These are phyloP conservation scores for Glaucopsyche alexis DNA, from an alignment of 2,888 invertebrate species.

Conservation along the genomic window DNA sequence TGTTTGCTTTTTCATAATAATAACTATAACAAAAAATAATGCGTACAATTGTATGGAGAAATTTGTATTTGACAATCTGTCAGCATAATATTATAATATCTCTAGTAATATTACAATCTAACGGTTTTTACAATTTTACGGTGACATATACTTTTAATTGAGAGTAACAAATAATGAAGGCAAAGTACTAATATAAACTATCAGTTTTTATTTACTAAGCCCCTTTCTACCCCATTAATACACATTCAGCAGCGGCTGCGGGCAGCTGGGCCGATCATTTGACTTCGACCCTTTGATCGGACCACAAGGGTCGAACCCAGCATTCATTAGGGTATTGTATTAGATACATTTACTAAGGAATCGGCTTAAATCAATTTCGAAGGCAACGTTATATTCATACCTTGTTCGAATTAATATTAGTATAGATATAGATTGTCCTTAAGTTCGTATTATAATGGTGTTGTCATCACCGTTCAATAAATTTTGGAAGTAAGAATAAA, in stretches of 20 bases:
- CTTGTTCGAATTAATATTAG: no score
- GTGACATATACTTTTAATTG: not conserved
- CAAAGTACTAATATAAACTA: not conserved
- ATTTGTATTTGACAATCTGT: no score
- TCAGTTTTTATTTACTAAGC: slow-evolving; percentile 8
- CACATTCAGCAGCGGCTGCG: not conserved
- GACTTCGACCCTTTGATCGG: slow-evolving; percentile 12
- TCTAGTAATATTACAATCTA: no score
- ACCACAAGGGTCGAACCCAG: slow-evolving; percentile 1
- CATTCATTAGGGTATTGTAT: slow-evolving; percentile 8
- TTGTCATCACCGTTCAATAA: no score
- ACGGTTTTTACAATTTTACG: no score
- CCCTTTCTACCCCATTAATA: slow-evolving; percentile 11
- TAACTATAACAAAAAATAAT: no score
- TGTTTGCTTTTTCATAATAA: no score
- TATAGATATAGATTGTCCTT: no score
- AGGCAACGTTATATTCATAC: not conserved
- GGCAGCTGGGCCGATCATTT: not conserved
- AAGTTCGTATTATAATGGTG: no score
- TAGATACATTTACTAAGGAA: not conserved
- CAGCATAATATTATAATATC: no score
- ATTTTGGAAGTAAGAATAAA: no score
- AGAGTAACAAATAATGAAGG: not conserved
- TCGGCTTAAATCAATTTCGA: slow-evolving; percentile 10
- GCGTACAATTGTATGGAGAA: no score